Conservation (phyloP, 1,140 invertebrate genomes). For the Drosophila albomicans region DNA sequence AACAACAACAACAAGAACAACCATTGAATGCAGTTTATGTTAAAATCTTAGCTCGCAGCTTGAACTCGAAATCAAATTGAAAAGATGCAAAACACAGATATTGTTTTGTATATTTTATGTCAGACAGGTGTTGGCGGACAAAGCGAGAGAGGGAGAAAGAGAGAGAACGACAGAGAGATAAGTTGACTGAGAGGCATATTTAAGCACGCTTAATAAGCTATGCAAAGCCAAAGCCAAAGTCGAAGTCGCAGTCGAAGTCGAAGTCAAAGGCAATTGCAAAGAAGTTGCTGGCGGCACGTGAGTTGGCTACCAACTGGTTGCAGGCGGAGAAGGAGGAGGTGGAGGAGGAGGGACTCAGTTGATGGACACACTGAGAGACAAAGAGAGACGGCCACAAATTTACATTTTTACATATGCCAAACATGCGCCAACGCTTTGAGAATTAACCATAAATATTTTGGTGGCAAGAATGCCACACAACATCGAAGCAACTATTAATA, state of each 20-base stretch:
- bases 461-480: slow-evolving; percentile 29
- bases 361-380: neutral
- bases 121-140: slow-evolving; percentile 13
- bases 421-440: slow-evolving; percentile 54
- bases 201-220: slow-evolving; percentile 32
- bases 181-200: neutral
- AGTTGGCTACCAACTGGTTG: slow-evolving; percentile 30
- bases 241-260: neutral
- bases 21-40: neutral
- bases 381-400: neutral
- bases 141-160: neutral
- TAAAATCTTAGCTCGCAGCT: neutral
- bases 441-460: slow-evolving; percentile 68
- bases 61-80: neutral
- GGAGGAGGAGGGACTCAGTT: neutral
- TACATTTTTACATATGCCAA: slow-evolving; percentile 60
- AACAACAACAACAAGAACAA: neutral
- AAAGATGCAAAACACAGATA: slow-evolving; percentile 13
- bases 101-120: neutral
- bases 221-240: slow-evolving; percentile 15
- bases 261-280: neutral
- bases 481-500: slow-evolving; percentile 30
- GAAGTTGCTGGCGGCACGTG: slow-evolving; percentile 56
- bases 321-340: neutral
- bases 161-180: neutral